These are phyloP conservation scores for Sycophaga agraensis DNA, from an alignment of 1,140 invertebrate genomes.

Conservation along the genomic window DNA sequence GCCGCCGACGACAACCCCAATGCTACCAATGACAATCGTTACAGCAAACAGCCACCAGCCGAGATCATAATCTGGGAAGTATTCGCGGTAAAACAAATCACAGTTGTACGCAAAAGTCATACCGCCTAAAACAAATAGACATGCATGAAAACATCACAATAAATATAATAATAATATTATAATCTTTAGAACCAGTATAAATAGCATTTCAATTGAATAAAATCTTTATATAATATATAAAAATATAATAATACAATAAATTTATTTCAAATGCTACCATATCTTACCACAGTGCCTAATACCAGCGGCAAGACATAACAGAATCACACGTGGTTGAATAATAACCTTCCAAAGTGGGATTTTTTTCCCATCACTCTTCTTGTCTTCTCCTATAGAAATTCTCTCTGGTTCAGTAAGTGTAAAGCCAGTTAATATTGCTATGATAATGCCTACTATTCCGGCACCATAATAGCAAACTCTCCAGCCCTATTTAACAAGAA, in stretches of 20 bases:
- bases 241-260: too few relatives aligned
- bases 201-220: too few relatives aligned
- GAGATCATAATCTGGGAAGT: conserved; percentile 83
- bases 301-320: conserved; percentile 83
- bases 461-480: conserved; percentile 82
- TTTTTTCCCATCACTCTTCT: conserved; percentile 50
- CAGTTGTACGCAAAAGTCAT: conserved; percentile 90
- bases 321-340: conserved; percentile 73
- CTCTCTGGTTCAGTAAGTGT: conserved; percentile 78
- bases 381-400: conserved; percentile 68
- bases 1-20: conserved; percentile 86
- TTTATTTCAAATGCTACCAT: too few relatives aligned
- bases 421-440: conserved; percentile 72
- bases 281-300: conserved; percentile 84
- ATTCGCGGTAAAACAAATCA: conserved; percentile 82
- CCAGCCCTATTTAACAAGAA: conserved; percentile 86
- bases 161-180: too few relatives aligned
- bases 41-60: conserved; percentile 86
- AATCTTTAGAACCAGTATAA: too few relatives aligned
- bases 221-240: too few relatives aligned
- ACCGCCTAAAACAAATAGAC: conserved; percentile 61
- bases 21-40: conserved; percentile 81
- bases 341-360: conserved; percentile 73
- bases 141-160: too few relatives aligned
- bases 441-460: conserved; percentile 76